Evolutionary conservation across 2,113 vertebrate species (phyloP), one percentile per base, ranked within the genome.

Genomic region (Charina bottae): DNA sequence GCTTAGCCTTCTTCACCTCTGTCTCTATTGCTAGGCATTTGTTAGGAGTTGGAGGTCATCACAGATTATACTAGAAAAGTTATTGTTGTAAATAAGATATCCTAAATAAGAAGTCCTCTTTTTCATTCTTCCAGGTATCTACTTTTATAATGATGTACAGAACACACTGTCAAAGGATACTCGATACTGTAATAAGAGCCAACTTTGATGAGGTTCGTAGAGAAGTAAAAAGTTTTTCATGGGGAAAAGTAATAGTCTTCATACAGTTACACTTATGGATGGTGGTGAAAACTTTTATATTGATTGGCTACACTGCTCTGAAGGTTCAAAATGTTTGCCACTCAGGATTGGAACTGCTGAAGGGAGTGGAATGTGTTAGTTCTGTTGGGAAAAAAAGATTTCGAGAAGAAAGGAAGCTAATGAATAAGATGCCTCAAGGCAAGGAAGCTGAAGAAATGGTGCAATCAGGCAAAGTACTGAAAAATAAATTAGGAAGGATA

Each of bases 131-230:
- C 59, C 97, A 99, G 99, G 99, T 99, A 95, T 99, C 99, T 89
- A 99, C 99, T 72, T 99, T 99, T 95, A 99, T 99, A 96, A 99
- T 99, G 99, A 99, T 99, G 99, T 99, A 99, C 96, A 98, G 99
- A 97, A 99, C 99, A 64, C 99, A 99, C 97, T 99, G 99, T 97
- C 99, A 99, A 98, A 99, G 99, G 97, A 99, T 99, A 97, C 97
- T 99, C 96, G 99, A 99, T 97, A 99, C 99, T 23, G 99, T 99
- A 90, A 99, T 99, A 96, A 98, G 99, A 96, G 99, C 99, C 97
- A 99, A 99, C 98, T 99, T 99, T 96, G 99, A 99, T 42, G 99
- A 99, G 99, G 99, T 98, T 96, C 96, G 98, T 89, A 89, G 56
- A 59, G 92, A 95, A 94, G 55, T 42, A 64, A 56, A 64, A 85